A percentile compares a stretch with the other conserved stretches of the same genome.
Evolutionary conservation across 2,888 invertebrate species (phyloP).

Genomic region (Allolobophora icterica): DNA sequence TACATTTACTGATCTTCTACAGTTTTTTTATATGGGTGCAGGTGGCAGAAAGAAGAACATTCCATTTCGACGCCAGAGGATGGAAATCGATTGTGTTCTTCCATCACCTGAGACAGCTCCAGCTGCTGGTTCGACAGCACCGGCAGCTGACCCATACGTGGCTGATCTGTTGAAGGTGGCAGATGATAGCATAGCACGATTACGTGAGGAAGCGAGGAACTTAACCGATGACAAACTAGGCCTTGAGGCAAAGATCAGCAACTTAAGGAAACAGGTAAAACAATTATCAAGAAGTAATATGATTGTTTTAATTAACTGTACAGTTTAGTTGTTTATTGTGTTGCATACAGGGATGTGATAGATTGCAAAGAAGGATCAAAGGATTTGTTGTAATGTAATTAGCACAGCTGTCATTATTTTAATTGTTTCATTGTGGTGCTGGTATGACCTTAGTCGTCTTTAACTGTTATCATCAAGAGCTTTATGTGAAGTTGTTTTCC

Average conservation of each 20-base stretch:
- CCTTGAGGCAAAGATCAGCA: slow-evolving; percentile 58
- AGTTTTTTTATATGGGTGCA: slow-evolving; percentile 41
- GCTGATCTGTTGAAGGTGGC: slow-evolving; percentile 63
- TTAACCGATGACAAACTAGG: slow-evolving; percentile 57
- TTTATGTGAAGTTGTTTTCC: not conserved
- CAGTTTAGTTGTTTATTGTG: not conserved
- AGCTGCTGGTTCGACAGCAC: not conserved
- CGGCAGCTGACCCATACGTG: slow-evolving; percentile 58
- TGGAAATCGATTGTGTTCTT: slow-evolving; percentile 63
- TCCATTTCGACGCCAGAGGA: slow-evolving; percentile 65
- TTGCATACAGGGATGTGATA: not conserved
- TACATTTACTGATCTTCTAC: no score
- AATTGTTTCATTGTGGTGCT: not conserved
- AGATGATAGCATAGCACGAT: slow-evolving; percentile 60
- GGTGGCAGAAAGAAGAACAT: slow-evolving; percentile 64
- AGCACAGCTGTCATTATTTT: not conserved
- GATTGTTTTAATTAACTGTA: not conserved
- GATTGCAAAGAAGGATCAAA: not conserved
- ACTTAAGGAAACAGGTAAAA: slow-evolving; percentile 62
- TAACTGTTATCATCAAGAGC: not conserved
- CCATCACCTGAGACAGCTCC: slow-evolving; percentile 52
- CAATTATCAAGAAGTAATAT: not conserved
- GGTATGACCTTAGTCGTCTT: not conserved
- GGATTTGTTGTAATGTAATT: not conserved
- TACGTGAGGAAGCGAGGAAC: slow-evolving; percentile 53